Base-by-base conservation (phyloP, 2,797 vertebrate genomes). In the Sebastes miniatus region DNA sequence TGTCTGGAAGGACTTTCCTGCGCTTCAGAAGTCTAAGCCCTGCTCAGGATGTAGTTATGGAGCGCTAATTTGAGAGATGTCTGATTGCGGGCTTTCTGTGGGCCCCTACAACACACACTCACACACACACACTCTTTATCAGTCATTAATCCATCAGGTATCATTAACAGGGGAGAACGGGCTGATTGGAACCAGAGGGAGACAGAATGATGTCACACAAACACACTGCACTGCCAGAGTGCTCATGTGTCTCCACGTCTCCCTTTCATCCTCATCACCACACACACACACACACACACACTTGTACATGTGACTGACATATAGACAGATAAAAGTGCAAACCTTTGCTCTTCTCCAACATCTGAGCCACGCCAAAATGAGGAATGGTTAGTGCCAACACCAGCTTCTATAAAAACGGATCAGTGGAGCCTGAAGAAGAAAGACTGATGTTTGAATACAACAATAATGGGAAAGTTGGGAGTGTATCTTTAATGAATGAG, bases 81-180 rank as follows among this genome's bases (percentile, higher is more conserved):
- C 93, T 96, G 93, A 95, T 95, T 95, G 91, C 89, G 52, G 82
- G 83, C 83, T 90, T 89, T 92, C 76, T 83, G 81, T 76, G 87
- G 91, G 83, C 88, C 90, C 85, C 83, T 83, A 79, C 71, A 39
- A 85, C 70, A 79, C 73, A 78, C 80, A 78, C 77, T 78, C 64
- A 83, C 59, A 64, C 66, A 74, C 63, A 76, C 29, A 69, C 68
- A 80, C 50, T 43, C 77, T 92, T 88, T 94, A 94, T 94, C 91
- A 92, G 91, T 92, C 92, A 94, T 95, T 95, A 94, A 95, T 95
- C 91, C 87, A 94, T 95, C 94, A 95, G 92, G 89, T 95, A 91
- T 92, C 91, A 92, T 94, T 94, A 95, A 86, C 82, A 77, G 83
- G 74, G 89, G 81, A 90, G 87, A 92, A 92, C 90, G 84, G 88